A percentile compares a stretch with the other conserved stretches of the same genome.
Conservation (phyloP, 2,113 vertebrate genomes). For the Calyptommatus sinebrachiatus region DNA sequence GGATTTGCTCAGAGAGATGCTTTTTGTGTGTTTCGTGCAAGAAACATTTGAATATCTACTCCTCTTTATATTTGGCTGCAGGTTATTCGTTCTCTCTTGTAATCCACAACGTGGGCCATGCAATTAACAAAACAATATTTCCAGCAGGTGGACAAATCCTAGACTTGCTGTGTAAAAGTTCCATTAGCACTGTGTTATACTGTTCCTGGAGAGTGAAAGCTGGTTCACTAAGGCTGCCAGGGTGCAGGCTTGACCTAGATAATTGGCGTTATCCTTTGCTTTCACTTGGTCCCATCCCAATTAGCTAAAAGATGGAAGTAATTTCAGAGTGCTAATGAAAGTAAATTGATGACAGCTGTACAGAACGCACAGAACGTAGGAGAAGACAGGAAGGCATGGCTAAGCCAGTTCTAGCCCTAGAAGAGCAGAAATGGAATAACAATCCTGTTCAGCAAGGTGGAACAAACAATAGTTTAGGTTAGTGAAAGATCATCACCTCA, state of each 20-base stretch:
- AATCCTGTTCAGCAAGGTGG: background rate
- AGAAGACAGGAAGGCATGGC: slow-evolving; percentile 3
- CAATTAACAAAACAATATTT: slow-evolving; percentile 26
- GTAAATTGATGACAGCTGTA: slow-evolving; percentile 36
- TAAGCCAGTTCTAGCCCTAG: background rate
- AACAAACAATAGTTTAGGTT: background rate
- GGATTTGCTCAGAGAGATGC: too few relatives aligned
- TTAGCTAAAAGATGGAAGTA: slow-evolving; percentile 19
- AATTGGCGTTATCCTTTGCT: slow-evolving; percentile 28
- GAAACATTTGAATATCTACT: background rate
- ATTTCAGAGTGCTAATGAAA: slow-evolving; percentile 23
- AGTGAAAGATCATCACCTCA: background rate
- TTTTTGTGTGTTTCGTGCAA: background rate
- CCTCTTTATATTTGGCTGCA: background rate
- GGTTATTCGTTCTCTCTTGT: background rate
- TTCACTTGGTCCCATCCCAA: slow-evolving; percentile 31
- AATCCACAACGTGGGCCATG: background rate
- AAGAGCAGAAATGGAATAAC: background rate
- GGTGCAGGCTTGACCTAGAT: slow-evolving; percentile 20
- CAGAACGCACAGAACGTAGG: slow-evolving; percentile 18
- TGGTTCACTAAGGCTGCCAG: background rate
- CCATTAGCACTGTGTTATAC: slow-evolving; percentile 16
- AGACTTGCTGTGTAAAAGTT: slow-evolving; percentile 18
- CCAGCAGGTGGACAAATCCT: background rate
- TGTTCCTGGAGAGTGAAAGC: slow-evolving; percentile 15